Conservation (phyloP, 2,797 vertebrate species). For the Buphagus erythrorhynchus region DNA sequence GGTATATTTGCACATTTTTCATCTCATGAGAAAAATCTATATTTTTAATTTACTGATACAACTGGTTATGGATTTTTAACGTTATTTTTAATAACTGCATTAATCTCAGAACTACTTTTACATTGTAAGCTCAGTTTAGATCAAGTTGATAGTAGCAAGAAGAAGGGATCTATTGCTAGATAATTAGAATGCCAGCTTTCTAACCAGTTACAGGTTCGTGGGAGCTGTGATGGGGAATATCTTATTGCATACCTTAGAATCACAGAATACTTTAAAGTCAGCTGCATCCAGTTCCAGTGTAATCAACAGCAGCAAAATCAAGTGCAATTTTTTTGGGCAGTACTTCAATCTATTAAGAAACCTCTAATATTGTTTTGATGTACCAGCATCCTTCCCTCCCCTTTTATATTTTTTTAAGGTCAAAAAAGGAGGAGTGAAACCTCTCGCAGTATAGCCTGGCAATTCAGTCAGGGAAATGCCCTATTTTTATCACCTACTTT, state of each 20-base stretch:
- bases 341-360: not conserved
- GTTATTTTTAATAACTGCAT: not conserved
- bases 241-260: not conserved
- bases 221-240: not conserved
- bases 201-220: not conserved
- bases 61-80: not conserved
- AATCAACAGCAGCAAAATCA: not conserved
- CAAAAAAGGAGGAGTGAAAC: constrained; percentile 35
- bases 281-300: not conserved
- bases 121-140: not conserved
- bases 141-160: not conserved
- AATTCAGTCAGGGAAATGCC: constrained; percentile 71
- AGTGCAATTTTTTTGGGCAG: not conserved
- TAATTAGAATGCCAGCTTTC: not conserved
- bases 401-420: constrained; percentile 43
- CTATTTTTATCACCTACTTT: constrained; percentile 74
- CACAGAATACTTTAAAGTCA: not conserved
- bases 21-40: not conserved
- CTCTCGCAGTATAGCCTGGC: constrained; percentile 45
- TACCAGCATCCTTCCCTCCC: not conserved
- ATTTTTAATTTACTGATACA: constrained; percentile 17
- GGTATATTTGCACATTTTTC: not conserved
- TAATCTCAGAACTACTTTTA: not conserved
- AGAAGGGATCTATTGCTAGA: not conserved
- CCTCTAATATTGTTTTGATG: not conserved